These are phyloP conservation scores for Macrophya alboannulata DNA, from an alignment of 2,888 invertebrate species.

Conservation along the genomic window DNA sequence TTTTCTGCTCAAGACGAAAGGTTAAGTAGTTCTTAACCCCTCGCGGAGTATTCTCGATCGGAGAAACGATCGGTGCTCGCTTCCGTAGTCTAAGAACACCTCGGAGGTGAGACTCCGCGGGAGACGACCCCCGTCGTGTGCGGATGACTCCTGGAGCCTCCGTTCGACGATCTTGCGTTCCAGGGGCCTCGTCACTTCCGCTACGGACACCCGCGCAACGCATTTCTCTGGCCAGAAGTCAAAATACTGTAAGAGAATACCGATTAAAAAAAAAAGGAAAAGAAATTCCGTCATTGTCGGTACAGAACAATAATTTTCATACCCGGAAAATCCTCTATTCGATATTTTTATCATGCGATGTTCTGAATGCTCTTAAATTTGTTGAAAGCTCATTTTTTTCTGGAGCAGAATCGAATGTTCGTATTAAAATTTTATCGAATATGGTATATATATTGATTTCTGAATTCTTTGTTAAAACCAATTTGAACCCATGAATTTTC, in stretches of 20 bases:
- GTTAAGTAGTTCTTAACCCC: constrained; percentile 52
- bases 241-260: neutral
- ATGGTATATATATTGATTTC: too few species aligned
- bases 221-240: neutral
- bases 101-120: constrained; percentile 76
- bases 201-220: constrained; percentile 48
- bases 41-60: constrained; percentile 41
- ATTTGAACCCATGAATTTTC: neutral
- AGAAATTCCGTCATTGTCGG: too few species aligned
- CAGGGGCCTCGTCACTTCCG: constrained; percentile 52
- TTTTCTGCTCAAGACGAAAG: constrained; percentile 3
- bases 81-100: constrained; percentile 68
- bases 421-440: neutral
- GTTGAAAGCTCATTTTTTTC: too few species aligned
- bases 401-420: too few species aligned
- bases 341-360: too few species aligned
- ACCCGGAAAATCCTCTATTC: too few species aligned
- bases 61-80: constrained; percentile 52
- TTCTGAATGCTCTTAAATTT: too few species aligned
- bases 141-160: constrained; percentile 79
- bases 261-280: neutral
- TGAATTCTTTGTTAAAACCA: neutral
- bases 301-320: too few species aligned
- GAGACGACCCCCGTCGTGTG: constrained; percentile 78
- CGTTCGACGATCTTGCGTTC: constrained; percentile 72